Percentiles rank a stretch among this genome's conserved stretches.
Conservation (phyloP, 2,888 invertebrate genomes). For the Xestia c-nigrum region DNA sequence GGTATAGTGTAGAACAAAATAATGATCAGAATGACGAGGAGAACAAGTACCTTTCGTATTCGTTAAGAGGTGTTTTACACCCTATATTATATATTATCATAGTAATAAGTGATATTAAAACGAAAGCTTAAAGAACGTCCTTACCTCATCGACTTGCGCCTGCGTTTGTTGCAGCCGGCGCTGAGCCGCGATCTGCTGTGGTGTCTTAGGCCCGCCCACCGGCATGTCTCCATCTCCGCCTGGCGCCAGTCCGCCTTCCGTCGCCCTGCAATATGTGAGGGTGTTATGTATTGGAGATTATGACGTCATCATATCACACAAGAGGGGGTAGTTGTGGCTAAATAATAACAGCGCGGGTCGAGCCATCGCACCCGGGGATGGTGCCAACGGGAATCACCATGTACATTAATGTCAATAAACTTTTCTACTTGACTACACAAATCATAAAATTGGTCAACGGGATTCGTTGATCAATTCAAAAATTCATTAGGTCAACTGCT, state of each 20-base stretch:
- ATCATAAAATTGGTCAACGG: no score
- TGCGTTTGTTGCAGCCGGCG: conserved; percentile 96
- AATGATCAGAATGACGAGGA: no score
- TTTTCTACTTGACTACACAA: no score
- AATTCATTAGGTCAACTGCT: no score
- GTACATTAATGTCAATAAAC: no score
- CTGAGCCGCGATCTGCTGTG: conserved; percentile 96
- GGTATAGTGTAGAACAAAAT: no score
- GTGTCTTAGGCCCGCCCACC: conserved; percentile 96
- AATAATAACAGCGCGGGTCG: not conserved
- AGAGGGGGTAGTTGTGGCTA: not conserved
- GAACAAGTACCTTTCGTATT: no score
- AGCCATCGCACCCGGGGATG: no score
- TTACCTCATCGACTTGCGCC: conserved; percentile 95
- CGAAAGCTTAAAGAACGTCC: not conserved
- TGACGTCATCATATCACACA: conserved; percentile 1
- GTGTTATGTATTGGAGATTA: not conserved
- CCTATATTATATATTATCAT: no score
- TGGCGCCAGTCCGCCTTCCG: conserved; percentile 92
- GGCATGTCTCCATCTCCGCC: conserved; percentile 93
- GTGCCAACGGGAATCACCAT: no score
- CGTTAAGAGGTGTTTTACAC: no score
- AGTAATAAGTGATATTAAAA: not conserved
- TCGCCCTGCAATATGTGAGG: conserved; percentile 85
- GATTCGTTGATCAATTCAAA: no score